Percentiles rank a stretch among this genome's conserved stretches.
phyloP scores from a whole-genome alignment of 64 coral and sea anemone species.

The Porites lutea region DNA sequence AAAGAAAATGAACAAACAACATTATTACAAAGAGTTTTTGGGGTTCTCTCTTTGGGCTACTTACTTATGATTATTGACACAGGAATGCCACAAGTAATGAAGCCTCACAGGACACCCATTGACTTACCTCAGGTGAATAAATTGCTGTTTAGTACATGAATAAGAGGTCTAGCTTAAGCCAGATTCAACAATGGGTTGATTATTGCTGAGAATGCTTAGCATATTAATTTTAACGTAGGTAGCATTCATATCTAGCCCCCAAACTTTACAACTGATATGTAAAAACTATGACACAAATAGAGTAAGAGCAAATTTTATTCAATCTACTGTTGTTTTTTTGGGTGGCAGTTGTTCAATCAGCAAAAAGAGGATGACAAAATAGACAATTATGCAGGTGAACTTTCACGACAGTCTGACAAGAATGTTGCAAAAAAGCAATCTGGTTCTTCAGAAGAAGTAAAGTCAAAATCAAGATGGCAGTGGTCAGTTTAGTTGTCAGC shows the following conservation, averaged over 20 bases:
- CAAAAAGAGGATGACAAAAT: background rate
- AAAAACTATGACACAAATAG: background rate
- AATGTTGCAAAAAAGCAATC: background rate
- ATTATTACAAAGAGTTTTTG: too few relatives aligned
- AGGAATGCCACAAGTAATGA: too few relatives aligned
- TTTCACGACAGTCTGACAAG: background rate
- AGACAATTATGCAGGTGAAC: background rate
- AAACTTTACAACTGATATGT: background rate
- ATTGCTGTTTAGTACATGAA: too few relatives aligned
- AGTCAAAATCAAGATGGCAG: background rate
- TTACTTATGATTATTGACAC: too few relatives aligned
- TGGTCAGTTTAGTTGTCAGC: background rate
- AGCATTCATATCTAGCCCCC: background rate
- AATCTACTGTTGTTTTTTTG: background rate
- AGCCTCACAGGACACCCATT: too few relatives aligned
- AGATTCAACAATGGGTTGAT: too few relatives aligned
- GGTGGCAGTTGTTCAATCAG: background rate
- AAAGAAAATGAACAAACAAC: too few relatives aligned
- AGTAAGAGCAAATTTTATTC: constrained; percentile 11
- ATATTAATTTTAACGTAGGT: background rate
- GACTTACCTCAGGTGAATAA: too few relatives aligned
- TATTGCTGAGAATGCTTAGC: too few relatives aligned
- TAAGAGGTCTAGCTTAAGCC: too few relatives aligned
- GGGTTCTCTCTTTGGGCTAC: too few relatives aligned
- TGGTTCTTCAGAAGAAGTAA: background rate